These are phyloP conservation scores for Drosophila silvestris DNA, from an alignment of 2,888 invertebrate species.

Conservation along the genomic window DNA sequence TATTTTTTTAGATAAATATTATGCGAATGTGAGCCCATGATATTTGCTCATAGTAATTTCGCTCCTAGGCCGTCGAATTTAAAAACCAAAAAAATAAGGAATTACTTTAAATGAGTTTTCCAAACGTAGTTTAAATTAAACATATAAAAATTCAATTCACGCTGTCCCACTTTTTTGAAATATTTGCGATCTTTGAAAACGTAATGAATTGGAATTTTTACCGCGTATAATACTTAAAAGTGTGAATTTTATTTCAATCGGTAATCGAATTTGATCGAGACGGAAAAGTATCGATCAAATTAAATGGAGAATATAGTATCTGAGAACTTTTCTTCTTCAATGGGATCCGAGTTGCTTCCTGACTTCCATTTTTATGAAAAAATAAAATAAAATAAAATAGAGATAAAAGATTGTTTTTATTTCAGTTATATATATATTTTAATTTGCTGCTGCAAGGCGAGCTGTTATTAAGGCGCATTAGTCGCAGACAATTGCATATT, in stretches of 20 bases:
- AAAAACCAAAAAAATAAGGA: background rate
- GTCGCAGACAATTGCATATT: conserved; percentile 13
- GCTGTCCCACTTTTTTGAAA: background rate
- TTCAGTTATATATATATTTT: conserved; percentile 3
- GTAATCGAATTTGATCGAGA: background rate
- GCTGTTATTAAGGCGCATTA: conserved; percentile 48
- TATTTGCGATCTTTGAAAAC: background rate
- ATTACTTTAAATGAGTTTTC: background rate
- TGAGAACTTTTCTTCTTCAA: background rate
- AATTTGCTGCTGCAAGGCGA: conserved; percentile 21
- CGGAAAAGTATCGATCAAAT: background rate
- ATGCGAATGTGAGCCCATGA: too few species aligned
- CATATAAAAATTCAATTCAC: background rate
- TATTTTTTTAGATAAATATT: background rate
- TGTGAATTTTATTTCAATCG: background rate
- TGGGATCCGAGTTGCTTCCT: background rate
- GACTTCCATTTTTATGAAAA: background rate
- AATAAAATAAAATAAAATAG: background rate
- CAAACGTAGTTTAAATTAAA: background rate
- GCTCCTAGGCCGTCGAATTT: background rate
- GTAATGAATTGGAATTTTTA: background rate
- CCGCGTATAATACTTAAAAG: background rate
- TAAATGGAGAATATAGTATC: background rate
- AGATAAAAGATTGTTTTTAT: background rate
- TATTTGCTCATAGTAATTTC: too few species aligned